These are phyloP conservation scores for Erythrocercus mccallii DNA, from an alignment of 2,113 vertebrate genomes.

Conservation along the genomic window DNA sequence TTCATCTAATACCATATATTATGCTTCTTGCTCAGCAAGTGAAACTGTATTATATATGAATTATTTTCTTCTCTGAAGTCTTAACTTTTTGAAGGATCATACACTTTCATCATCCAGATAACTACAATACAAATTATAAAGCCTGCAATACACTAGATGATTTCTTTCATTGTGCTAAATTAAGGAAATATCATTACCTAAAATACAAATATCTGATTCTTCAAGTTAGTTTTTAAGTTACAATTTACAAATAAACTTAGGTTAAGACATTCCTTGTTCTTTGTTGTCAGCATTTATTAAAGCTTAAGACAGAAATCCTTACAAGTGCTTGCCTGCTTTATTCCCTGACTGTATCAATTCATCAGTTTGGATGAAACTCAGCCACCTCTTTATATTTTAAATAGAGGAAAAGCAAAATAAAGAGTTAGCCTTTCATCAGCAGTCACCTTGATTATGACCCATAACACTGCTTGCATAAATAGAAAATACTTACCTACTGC, in stretches of 20 bases:
- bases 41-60: neutral
- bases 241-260: neutral
- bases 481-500: conserved; percentile 13
- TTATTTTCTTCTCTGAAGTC: conserved; percentile 15
- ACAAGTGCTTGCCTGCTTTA: neutral
- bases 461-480: neutral
- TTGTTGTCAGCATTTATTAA: neutral
- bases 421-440: neutral
- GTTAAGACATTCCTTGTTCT: neutral
- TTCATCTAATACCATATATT: neutral
- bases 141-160: neutral
- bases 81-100: neutral
- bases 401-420: neutral
- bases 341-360: neutral
- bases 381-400: neutral
- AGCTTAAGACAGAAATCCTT: neutral
- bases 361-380: neutral
- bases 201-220: neutral
- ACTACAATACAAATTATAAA: neutral
- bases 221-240: neutral
- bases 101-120: neutral
- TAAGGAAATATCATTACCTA: neutral
- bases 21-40: neutral
- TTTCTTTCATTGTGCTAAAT: neutral
- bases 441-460: neutral